Conservation (phyloP, 1,140 invertebrate species). For the Panagrolaimus sp. region DNA sequence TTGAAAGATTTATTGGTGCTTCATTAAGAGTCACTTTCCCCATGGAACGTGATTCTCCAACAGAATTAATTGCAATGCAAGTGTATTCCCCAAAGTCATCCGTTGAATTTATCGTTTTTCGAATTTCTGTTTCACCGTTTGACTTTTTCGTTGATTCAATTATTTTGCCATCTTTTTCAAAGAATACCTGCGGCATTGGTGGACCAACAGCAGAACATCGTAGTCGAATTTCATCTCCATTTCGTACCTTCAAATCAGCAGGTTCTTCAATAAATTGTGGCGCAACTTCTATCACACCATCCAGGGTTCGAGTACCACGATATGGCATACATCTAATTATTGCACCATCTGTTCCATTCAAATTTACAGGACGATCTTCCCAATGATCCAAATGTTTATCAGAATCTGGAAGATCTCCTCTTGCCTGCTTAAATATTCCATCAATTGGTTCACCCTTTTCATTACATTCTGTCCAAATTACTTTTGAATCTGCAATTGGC, state of each 20-base stretch:
- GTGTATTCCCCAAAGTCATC: too few relatives aligned
- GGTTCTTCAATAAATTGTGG: conserved; percentile 5
- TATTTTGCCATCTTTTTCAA: neutral
- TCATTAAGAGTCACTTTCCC: too few relatives aligned
- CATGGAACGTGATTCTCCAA: too few relatives aligned
- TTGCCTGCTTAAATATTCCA: neutral
- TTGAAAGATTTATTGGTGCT: neutral
- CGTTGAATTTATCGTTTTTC: too few relatives aligned
- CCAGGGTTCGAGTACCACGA: neutral
- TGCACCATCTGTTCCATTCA: conserved; percentile 2
- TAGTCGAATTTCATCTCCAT: neutral
- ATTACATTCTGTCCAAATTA: conserved; percentile 4
- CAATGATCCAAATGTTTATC: conserved; percentile 2
- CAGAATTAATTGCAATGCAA: neutral
- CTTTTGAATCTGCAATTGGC: neutral
- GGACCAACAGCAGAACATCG: neutral
- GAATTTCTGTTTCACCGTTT: neutral
- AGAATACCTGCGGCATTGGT: neutral
- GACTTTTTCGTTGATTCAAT: neutral
- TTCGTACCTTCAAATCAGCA: too few relatives aligned
- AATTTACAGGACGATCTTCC: neutral
- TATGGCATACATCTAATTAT: neutral
- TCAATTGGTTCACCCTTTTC: conserved; percentile 11
- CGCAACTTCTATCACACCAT: neutral
- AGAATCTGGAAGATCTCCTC: conserved; percentile 2